phyloP scores from a whole-genome alignment of 2,888 invertebrate species.

The Nudaria mundana region DNA sequence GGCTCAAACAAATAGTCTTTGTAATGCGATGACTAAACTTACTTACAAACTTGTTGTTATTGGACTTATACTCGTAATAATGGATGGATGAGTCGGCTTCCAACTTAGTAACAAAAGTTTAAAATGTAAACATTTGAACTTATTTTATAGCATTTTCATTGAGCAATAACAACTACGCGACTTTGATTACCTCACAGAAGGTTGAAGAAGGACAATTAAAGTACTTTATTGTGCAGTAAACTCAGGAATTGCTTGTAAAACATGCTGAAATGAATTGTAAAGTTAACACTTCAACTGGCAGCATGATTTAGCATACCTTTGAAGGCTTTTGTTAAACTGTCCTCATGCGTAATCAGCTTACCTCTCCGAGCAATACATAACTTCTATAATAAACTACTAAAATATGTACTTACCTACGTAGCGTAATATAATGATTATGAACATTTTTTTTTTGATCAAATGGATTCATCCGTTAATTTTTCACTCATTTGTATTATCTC shows the following conservation, averaged over 20 bases:
- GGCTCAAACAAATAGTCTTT: too few species aligned
- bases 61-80: neutral
- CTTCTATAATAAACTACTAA: too few species aligned
- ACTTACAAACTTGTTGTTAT: too few species aligned
- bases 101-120: neutral
- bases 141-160: constrained; percentile 40
- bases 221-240: constrained; percentile 56
- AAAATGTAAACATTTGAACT: constrained; percentile 25
- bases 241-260: constrained; percentile 55
- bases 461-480: too few species aligned
- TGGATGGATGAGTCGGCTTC: neutral
- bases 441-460: too few species aligned
- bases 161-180: constrained; percentile 33
- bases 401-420: too few species aligned
- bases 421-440: too few species aligned
- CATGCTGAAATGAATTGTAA: constrained; percentile 38
- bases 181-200: constrained; percentile 49
- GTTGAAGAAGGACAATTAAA: constrained; percentile 57
- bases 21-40: too few species aligned
- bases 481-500: too few species aligned
- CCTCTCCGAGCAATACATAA: too few species aligned
- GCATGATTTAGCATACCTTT: constrained; percentile 20
- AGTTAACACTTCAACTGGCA: constrained; percentile 33
- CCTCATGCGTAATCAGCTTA: neutral
- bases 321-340: constrained; percentile 26